phyloP scores from a whole-genome alignment of 2,797 vertebrate genomes.

The Furcifer pardalis region DNA sequence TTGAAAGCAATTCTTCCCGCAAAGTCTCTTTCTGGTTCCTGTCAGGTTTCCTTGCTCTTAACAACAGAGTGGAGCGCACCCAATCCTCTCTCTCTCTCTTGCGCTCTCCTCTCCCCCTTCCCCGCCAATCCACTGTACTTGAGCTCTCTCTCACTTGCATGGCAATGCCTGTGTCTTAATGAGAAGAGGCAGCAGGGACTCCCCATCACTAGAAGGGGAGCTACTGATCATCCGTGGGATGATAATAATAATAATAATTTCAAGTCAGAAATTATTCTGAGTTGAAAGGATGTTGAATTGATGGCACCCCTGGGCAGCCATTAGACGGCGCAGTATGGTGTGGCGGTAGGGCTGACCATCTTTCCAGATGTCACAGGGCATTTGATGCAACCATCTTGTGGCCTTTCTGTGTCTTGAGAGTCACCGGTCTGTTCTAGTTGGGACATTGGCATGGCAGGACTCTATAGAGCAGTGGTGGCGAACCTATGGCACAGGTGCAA shows the following conservation, averaged over 20 bases:
- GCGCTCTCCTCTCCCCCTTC: not conserved
- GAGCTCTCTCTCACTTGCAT: not conserved
- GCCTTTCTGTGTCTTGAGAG: too few species aligned
- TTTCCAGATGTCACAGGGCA: not conserved
- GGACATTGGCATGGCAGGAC: too few species aligned
- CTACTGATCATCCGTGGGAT: too few species aligned
- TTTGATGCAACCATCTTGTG: not conserved
- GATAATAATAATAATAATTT: too few species aligned
- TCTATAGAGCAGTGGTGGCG: too few species aligned
- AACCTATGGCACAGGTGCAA: too few species aligned
- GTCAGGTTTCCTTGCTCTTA: conserved; percentile 20
- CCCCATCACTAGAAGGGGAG: too few species aligned
- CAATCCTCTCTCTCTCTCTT: not conserved
- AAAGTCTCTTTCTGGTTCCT: not conserved
- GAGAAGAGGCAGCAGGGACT: not conserved
- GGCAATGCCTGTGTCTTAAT: not conserved
- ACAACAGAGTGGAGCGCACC: not conserved
- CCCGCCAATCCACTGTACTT: not conserved
- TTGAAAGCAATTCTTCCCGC: not conserved
- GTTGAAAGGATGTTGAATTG: too few species aligned
- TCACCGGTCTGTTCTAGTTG: not conserved
- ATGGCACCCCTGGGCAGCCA: not conserved
- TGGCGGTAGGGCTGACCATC: too few species aligned
- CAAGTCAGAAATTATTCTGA: too few species aligned
- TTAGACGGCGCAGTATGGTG: not conserved